Conservation (phyloP, 2,888 invertebrate genomes). For the Strigamia crassipes region DNA sequence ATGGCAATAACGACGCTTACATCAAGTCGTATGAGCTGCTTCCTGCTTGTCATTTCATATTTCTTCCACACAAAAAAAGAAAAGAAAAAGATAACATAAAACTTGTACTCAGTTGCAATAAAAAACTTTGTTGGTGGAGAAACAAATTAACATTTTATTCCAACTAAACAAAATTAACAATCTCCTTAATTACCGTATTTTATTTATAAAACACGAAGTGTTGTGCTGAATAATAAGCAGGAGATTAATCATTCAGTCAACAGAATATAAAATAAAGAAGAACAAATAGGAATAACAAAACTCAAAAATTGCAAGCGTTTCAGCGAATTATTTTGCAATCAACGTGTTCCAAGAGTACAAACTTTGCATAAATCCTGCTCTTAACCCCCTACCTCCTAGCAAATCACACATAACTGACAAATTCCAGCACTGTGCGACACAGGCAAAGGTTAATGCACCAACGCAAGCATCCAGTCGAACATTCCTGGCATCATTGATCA, state of each 20-base stretch:
- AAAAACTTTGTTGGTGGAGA: not conserved
- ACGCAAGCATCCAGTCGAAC: slow-evolving; percentile 34
- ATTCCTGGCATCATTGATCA: slow-evolving; percentile 42
- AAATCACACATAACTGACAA: slow-evolving; percentile 36
- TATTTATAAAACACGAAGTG: not conserved
- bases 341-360: not conserved
- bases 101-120: not conserved
- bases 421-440: slow-evolving; percentile 6
- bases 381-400: slow-evolving; percentile 22
- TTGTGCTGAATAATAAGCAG: not conserved
- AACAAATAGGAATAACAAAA: not conserved
- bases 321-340: slow-evolving; percentile 1
- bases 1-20: slow-evolving; percentile 14
- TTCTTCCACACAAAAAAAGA: not conserved
- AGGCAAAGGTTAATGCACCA: slow-evolving; percentile 40
- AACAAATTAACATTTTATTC: not conserved
- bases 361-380: slow-evolving; percentile 29
- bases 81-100: not conserved
- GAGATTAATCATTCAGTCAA: slow-evolving; percentile 17
- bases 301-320: not conserved
- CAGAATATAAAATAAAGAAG: not conserved
- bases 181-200: not conserved
- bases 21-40: slow-evolving; percentile 33
- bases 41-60: slow-evolving; percentile 38
- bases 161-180: not conserved